Conservation (phyloP, 2,888 invertebrate genomes). For the Exocentrus adspersus region DNA sequence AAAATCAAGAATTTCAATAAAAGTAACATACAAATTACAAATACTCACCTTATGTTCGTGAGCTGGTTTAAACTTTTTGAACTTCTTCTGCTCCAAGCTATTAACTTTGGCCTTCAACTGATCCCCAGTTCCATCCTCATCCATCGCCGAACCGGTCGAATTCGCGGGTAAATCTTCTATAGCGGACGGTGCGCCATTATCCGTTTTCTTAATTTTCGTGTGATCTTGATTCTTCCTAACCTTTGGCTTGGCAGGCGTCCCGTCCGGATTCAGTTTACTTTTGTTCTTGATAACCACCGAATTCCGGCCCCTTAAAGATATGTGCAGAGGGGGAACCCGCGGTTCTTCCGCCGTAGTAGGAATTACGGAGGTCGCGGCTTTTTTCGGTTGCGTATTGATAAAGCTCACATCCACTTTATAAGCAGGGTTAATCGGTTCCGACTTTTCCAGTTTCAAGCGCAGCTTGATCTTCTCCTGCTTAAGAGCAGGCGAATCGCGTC, state of each 20-base stretch:
- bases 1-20: too few relatives aligned
- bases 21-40: neutral
- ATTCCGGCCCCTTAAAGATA: slow-evolving; percentile 84
- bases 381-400: slow-evolving; percentile 69
- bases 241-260: slow-evolving; percentile 53
- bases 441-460: slow-evolving; percentile 83
- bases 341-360: slow-evolving; percentile 70
- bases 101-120: slow-evolving; percentile 41
- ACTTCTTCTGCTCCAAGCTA: slow-evolving; percentile 50
- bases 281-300: slow-evolving; percentile 86
- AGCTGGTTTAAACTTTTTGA: slow-evolving; percentile 56
- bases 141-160: slow-evolving; percentile 16
- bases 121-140: slow-evolving; percentile 20
- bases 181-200: slow-evolving; percentile 4
- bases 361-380: slow-evolving; percentile 52
- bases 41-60: slow-evolving; percentile 51
- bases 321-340: slow-evolving; percentile 88
- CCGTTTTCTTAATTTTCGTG: slow-evolving; percentile 41
- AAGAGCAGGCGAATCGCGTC: slow-evolving; percentile 59
- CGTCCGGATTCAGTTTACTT: slow-evolving; percentile 60
- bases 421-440: slow-evolving; percentile 80
- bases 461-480: slow-evolving; percentile 82
- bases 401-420: slow-evolving; percentile 72
- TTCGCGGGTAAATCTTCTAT: slow-evolving; percentile 27
- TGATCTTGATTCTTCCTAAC: slow-evolving; percentile 52